These are phyloP conservation scores for Prunella fulvescens DNA, from an alignment of 2,113 vertebrate genomes.

Conservation along the genomic window DNA sequence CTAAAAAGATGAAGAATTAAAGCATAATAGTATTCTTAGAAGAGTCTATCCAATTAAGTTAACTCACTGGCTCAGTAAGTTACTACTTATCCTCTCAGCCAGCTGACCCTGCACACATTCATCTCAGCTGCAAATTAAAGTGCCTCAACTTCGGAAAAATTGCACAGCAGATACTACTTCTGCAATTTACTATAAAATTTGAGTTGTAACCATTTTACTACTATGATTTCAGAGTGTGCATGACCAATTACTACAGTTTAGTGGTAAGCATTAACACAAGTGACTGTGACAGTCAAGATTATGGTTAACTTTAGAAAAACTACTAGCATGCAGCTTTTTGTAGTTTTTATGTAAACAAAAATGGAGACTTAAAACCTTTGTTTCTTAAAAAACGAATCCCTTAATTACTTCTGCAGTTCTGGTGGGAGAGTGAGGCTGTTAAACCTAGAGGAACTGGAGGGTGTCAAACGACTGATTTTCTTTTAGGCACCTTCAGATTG, in stretches of 20 bases:
- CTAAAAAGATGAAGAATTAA: conserved; percentile 53
- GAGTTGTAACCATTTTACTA: background rate
- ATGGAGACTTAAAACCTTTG: background rate
- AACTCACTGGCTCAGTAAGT: conserved; percentile 10
- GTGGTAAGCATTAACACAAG: background rate
- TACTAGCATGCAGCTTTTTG: background rate
- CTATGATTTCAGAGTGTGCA: background rate
- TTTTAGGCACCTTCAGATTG: background rate
- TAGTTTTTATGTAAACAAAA: background rate
- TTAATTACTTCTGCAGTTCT: background rate
- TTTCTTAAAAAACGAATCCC: background rate
- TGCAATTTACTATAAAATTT: background rate
- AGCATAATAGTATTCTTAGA: background rate
- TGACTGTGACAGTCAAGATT: background rate
- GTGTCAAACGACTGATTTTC: background rate
- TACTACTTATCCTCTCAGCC: conserved; percentile 18
- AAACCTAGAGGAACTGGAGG: background rate
- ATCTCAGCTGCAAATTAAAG: background rate
- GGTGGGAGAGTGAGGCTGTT: background rate
- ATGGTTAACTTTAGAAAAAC: background rate
- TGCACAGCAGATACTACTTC: background rate
- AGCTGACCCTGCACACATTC: background rate
- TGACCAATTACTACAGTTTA: background rate
- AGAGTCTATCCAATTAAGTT: conserved; percentile 30
- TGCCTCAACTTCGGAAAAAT: background rate